These are phyloP conservation scores for Styela plicata DNA, from an alignment of 23 tunicate species.

Conservation along the genomic window DNA sequence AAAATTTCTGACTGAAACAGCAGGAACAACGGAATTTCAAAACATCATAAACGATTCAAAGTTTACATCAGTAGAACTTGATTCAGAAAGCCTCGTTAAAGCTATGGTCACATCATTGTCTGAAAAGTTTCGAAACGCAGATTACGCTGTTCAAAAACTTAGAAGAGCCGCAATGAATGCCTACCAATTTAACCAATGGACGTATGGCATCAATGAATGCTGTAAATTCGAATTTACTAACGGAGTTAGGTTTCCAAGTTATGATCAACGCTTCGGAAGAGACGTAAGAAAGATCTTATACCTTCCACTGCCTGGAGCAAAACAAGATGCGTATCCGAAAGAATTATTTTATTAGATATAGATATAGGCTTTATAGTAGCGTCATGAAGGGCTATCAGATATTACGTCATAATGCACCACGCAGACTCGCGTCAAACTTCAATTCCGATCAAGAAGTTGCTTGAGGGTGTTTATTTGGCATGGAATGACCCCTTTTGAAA, in stretches of 20 bases:
- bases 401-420: too few relatives aligned
- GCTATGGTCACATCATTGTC: conserved; percentile 22
- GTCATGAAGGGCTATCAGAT: too few relatives aligned
- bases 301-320: too few relatives aligned
- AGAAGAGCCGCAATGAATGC: conserved; percentile 3
- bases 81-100: conserved; percentile 4
- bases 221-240: conserved; percentile 12
- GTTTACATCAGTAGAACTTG: conserved; percentile 18
- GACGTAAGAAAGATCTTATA: too few relatives aligned
- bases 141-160: conserved; percentile 34
- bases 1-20: background rate
- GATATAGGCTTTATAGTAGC: too few relatives aligned
- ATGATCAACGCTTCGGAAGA: background rate
- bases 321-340: too few relatives aligned
- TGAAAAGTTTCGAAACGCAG: conserved; percentile 24
- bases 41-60: conserved; percentile 24
- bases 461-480: too few relatives aligned
- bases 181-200: background rate
- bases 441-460: too few relatives aligned
- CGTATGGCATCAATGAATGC: conserved; percentile 13
- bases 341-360: too few relatives aligned
- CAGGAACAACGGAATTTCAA: background rate
- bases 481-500: too few relatives aligned
- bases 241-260: background rate
- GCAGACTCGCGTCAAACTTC: too few relatives aligned